A percentile compares a stretch with the other conserved stretches of the same genome.
phyloP scores from a whole-genome alignment of 2,797 vertebrate species.

The Chaenodraco wilsoni region DNA sequence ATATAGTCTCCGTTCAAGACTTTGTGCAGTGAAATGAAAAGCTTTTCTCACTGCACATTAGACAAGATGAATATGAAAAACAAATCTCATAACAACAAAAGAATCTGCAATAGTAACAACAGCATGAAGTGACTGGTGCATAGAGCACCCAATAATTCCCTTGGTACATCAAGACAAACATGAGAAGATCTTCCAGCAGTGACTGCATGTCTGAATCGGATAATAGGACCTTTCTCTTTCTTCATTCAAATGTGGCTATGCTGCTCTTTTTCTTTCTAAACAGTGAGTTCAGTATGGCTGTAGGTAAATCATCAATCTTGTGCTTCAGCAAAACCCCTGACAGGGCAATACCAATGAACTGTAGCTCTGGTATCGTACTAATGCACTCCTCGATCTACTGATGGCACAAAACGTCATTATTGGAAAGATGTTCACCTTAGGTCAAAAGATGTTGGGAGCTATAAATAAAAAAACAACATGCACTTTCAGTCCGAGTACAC shows the following conservation, averaged over 20 bases:
- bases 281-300: slow-evolving; percentile 35
- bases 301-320: slow-evolving; percentile 38
- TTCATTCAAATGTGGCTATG: slow-evolving; percentile 34
- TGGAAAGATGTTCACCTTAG: slow-evolving; percentile 44
- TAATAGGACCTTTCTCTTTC: slow-evolving; percentile 26
- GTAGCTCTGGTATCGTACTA: slow-evolving; percentile 45
- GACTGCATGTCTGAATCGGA: slow-evolving; percentile 24
- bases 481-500: slow-evolving; percentile 15
- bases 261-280: slow-evolving; percentile 24
- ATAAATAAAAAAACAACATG: slow-evolving; percentile 29
- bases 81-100: slow-evolving; percentile 2
- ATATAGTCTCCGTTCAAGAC: slow-evolving; percentile 34
- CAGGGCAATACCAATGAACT: slow-evolving; percentile 39
- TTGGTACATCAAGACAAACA: slow-evolving; percentile 9
- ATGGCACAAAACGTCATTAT: slow-evolving; percentile 51
- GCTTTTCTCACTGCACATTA: slow-evolving; percentile 18
- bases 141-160: slow-evolving; percentile 23
- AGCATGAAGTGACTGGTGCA: slow-evolving; percentile 28
- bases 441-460: slow-evolving; percentile 39
- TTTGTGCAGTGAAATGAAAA: slow-evolving; percentile 46
- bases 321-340: slow-evolving; percentile 56
- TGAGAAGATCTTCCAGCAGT: slow-evolving; percentile 16
- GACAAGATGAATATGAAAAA: slow-evolving; percentile 29
- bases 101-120: slow-evolving; percentile 16
- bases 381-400: slow-evolving; percentile 49